phyloP scores from a whole-genome alignment of 2,888 invertebrate species.

The Carpatolechia fugitivella region DNA sequence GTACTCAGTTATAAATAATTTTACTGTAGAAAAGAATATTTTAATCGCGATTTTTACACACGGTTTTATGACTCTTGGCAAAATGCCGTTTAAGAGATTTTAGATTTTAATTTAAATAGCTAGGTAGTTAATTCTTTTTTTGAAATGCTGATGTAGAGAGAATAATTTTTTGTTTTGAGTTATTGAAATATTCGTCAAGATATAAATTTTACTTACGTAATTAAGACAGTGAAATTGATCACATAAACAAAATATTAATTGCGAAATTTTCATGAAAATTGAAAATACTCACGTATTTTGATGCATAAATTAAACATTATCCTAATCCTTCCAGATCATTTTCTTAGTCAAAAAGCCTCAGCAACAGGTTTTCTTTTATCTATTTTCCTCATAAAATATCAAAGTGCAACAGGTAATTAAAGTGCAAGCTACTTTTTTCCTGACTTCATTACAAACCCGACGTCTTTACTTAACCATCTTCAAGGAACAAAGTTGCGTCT shows the following conservation, averaged over 20 bases:
- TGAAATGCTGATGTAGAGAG: neutral
- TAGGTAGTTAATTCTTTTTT: neutral
- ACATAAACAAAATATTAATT: too few species aligned
- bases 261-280: too few species aligned
- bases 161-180: too few species aligned
- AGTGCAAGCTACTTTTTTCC: constrained; percentile 10
- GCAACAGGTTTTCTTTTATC: too few species aligned
- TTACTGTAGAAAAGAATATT: neutral
- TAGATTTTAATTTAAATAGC: neutral
- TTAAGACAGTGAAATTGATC: too few species aligned
- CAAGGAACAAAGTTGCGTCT: constrained; percentile 64
- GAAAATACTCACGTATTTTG: too few species aligned
- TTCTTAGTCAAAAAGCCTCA: too few species aligned
- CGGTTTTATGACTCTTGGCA: constrained; percentile 3
- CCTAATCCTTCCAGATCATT: too few species aligned
- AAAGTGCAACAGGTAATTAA: constrained; percentile 3
- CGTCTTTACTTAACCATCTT: constrained; percentile 53
- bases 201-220: too few species aligned
- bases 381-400: neutral
- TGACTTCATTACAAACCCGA: constrained; percentile 33
- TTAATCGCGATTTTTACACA: neutral
- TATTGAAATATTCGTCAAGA: too few species aligned
- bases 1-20: neutral
- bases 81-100: neutral
- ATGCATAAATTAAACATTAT: too few species aligned